A percentile compares a stretch with the other conserved stretches of the same genome.
Conservation (phyloP, 1,140 invertebrate species). For the Theocolax elegans region DNA sequence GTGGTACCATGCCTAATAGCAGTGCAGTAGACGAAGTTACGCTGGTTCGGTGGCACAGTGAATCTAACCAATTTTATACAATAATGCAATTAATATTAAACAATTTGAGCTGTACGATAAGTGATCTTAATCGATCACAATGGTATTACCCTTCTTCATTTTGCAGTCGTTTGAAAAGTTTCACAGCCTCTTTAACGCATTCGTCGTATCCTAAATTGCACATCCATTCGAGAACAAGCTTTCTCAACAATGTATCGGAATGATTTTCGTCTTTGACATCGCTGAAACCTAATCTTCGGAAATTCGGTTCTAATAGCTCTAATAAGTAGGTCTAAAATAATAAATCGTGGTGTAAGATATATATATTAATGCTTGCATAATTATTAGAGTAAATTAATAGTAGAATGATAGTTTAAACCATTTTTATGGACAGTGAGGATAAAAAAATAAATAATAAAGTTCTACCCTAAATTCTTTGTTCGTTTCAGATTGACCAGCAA, state of each 20-base stretch:
- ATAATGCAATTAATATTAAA: no score
- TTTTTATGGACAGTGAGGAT: no score
- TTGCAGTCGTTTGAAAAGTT: background rate
- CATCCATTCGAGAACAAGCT: slow-evolving; percentile 64
- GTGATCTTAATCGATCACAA: no score
- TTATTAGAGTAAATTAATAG: no score
- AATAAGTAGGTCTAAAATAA: slow-evolving; percentile 69
- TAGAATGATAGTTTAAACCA: no score
- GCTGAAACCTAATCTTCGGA: slow-evolving; percentile 62
- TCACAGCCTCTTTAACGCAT: slow-evolving; percentile 56
- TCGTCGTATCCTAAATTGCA: slow-evolving; percentile 65
- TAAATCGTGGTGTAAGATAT: background rate
- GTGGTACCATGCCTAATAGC: slow-evolving; percentile 37
- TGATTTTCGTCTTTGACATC: slow-evolving; percentile 32
- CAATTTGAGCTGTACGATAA: no score
- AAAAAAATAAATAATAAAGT: slow-evolving; percentile 10
- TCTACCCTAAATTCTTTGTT: slow-evolving; percentile 70
- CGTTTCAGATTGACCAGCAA: slow-evolving; percentile 65
- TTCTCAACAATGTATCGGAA: slow-evolving; percentile 44
- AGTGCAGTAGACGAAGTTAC: slow-evolving; percentile 65
- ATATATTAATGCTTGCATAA: no score
- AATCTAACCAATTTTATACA: background rate
- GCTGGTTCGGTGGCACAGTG: slow-evolving; percentile 64
- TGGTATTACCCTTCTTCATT: background rate
- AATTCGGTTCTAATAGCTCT: slow-evolving; percentile 70